Evolutionary conservation across 2,113 vertebrate species (phyloP).

Genomic region (Nyctereutes procyonoides): DNA sequence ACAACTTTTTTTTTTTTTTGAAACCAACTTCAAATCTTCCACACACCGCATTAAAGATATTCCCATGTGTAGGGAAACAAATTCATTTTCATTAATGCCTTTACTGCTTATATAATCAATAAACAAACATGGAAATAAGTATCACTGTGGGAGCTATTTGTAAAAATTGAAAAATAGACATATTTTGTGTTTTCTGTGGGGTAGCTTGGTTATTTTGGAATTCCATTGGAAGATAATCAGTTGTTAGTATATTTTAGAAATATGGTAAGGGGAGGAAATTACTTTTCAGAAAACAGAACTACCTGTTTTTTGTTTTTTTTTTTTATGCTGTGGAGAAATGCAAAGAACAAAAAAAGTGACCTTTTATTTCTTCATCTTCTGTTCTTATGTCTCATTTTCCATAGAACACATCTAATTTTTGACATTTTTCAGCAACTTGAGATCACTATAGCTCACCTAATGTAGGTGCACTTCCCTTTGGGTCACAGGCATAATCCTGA

Average conservation of each 20-base stretch:
- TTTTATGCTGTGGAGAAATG: neutral
- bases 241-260: slow-evolving; percentile 4
- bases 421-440: neutral
- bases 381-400: slow-evolving; percentile 4
- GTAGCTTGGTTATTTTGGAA: neutral
- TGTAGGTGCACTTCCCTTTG: neutral
- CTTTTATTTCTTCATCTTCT: neutral
- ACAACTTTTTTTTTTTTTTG: slow-evolving; percentile 68
- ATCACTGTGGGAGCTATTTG: neutral
- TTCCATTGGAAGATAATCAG: slow-evolving; percentile 4
- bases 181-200: slow-evolving; percentile 39
- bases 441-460: neutral
- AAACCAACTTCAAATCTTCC: slow-evolving; percentile 79
- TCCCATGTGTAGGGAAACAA: neutral
- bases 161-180: neutral
- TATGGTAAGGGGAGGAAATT: neutral
- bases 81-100: slow-evolving; percentile 71
- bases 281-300: slow-evolving; percentile 39
- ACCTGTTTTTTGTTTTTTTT: neutral
- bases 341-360: neutral
- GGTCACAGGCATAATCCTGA: neutral
- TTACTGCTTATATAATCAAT: slow-evolving; percentile 62
- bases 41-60: slow-evolving; percentile 62
- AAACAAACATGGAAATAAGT: slow-evolving; percentile 73
- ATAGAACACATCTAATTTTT: neutral